A percentile compares a stretch with the other conserved stretches of the same genome.
phyloP scores from a whole-genome alignment of 2,797 vertebrate species.

The Hoplostethus mediterraneus region DNA sequence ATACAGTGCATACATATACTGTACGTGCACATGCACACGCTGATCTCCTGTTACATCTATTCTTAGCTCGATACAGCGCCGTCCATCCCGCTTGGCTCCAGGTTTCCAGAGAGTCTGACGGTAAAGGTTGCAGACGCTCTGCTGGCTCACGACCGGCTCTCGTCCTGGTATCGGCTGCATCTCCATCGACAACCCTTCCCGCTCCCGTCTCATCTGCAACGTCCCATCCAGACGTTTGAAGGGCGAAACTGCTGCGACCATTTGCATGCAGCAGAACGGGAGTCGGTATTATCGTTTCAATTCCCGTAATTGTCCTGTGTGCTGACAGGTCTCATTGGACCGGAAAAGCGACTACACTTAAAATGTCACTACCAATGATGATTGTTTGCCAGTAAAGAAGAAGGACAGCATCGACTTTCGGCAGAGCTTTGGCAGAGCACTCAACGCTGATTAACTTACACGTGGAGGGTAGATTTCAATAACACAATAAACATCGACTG shows the following conservation, averaged over 20 bases:
- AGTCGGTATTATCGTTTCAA: neutral
- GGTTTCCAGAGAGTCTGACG: slow-evolving; percentile 57
- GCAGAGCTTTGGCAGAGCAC: slow-evolving; percentile 69
- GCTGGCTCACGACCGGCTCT: slow-evolving; percentile 22
- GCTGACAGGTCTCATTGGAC: slow-evolving; percentile 3
- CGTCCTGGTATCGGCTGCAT: slow-evolving; percentile 21
- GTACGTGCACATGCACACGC: slow-evolving; percentile 3
- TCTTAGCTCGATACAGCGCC: slow-evolving; percentile 40
- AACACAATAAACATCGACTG: slow-evolving; percentile 76
- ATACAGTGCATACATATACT: neutral
- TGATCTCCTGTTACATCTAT: slow-evolving; percentile 29
- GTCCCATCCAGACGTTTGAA: slow-evolving; percentile 10
- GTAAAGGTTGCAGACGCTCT: slow-evolving; percentile 38
- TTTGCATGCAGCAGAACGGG: neutral
- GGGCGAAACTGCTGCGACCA: neutral
- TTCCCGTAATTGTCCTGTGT: neutral
- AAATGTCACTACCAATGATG: slow-evolving; percentile 52
- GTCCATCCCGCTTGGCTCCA: slow-evolving; percentile 32
- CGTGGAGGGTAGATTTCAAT: slow-evolving; percentile 28
- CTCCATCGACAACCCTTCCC: slow-evolving; percentile 4
- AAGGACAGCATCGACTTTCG: slow-evolving; percentile 58
- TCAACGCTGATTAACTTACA: slow-evolving; percentile 71
- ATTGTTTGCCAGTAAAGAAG: slow-evolving; percentile 55
- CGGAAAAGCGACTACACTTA: slow-evolving; percentile 28
- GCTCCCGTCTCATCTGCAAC: slow-evolving; percentile 28